Base-by-base conservation (phyloP, 2,113 vertebrate genomes). In the Mastomys coucha region DNA sequence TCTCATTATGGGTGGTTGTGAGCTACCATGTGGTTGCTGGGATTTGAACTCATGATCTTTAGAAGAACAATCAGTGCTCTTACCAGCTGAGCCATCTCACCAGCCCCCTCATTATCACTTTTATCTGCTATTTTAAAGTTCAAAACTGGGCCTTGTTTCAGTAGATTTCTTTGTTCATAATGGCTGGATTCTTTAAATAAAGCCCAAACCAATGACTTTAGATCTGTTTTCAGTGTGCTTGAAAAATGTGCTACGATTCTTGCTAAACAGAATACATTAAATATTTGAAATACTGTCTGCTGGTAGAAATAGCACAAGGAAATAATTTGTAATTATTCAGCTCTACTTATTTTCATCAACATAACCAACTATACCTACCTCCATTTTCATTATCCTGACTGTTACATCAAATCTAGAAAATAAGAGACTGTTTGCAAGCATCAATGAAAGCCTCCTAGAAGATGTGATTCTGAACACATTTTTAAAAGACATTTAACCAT, bases 131-230 rank as follows among this genome's bases (percentile, higher is more conserved):
- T 22, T 39, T 69, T 84, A n/a, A 80, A 96, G 67, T 93, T 94
- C 53, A 96, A 95, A 93, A 94, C 33, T 72, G 92, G 80, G 49
- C 36, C 56, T 86, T 53, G 10, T 93, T 96, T 95, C 42, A 70
- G 5, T 49, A 88, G 26, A 20, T 58, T 88, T 94, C 24, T 90
- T 65, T 94, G 33, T 33, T 93, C n/a, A 95, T 22, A 70, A 26
- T 65, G 28, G 22, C 13, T 81, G 19, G 89, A 63, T 20, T 88
- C n/a, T 89, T 93, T 87, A 82, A 89, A 82, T 65, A 82, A 96
- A 88, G 22, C 39, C n/a, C 63, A 90, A 91, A 33, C 22, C 49
- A 75, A 20, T 65, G 20, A 69, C 20, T 89, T 39, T 28, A 94
- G 60, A 10, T 90, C n/a, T 82, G 33, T 13, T 95, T 49, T 69